Percentiles rank a stretch among this genome's conserved stretches.
Conservation (phyloP, 2,797 vertebrate genomes). For the Phoebastria nigripes region DNA sequence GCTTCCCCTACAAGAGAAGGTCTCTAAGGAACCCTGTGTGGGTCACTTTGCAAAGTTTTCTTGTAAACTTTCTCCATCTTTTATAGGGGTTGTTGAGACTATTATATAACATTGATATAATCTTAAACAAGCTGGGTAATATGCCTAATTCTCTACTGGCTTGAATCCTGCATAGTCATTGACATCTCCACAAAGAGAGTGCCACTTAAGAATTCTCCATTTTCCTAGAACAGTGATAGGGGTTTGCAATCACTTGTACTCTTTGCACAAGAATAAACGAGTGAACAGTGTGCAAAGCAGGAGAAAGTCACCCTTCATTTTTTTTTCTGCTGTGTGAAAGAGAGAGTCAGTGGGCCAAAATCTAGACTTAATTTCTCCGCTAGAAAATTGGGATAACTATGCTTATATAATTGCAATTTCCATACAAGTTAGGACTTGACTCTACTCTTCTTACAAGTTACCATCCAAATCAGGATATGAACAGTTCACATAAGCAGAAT, state of each 20-base stretch:
- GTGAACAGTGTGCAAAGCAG: background rate
- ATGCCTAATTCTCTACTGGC: background rate
- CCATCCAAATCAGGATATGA: background rate
- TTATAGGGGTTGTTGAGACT: background rate
- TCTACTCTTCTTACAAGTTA: background rate
- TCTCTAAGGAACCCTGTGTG: background rate
- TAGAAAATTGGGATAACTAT: background rate
- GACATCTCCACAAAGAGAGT: background rate
- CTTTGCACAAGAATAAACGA: background rate
- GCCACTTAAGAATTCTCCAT: background rate
- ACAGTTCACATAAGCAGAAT: background rate
- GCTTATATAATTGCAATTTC: background rate
- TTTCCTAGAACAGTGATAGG: background rate
- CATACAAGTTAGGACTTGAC: background rate
- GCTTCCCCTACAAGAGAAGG: background rate
- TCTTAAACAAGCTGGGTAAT: background rate
- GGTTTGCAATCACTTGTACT: background rate
- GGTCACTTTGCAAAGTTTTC: background rate
- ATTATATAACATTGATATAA: background rate
- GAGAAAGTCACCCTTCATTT: background rate
- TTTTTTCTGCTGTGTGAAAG: background rate
- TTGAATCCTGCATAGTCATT: background rate
- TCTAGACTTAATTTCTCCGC: background rate
- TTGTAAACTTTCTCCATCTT: background rate
- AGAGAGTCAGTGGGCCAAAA: background rate